Base-by-base conservation (phyloP, 2,797 vertebrate species). In the Adrianichthys oophorus region DNA sequence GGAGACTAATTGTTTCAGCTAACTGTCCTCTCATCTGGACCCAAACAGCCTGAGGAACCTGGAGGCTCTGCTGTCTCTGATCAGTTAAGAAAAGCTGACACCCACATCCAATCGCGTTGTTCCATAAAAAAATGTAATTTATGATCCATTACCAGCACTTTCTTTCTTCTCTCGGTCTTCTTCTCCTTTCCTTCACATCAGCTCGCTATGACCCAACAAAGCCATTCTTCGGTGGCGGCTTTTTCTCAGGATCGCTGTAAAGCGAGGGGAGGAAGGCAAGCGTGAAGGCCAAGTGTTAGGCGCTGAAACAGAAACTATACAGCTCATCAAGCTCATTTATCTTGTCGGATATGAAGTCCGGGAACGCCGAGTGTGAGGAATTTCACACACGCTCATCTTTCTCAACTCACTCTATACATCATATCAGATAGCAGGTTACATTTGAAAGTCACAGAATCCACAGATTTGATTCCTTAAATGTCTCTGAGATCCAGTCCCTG, bases 241-340 rank as follows among this genome's bases (percentile, higher is more conserved):
- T 75, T 75, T 87, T 90, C 80, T 87, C 80, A 69, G 73, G 74
- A 76, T 80, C 84, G 72, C 78, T 41, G 71, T 86, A 77, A 82
- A 83, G 74, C 29, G 50, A 70, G 65, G 65, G 62, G 68, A 62
- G 52, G 66, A 50, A 66, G 57, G 74, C 67, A 62, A 84, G 40
- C 84, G 79, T 85, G 83, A 89, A 87, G 69, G 69, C 83, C 80
- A 86, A 85, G 87, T 66, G 74, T 52, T 41, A 74, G 43, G 58
- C 79, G 47, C 60, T 26, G 66, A 76, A 74, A 74, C 73, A 76
- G 87, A 91, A 91, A 90, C 84, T 70, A 68, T 89, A 86, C 79
- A 88, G 83, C 84, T 89, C 83, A 84, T 87, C 87, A 87, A 85
- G 85, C 78, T 89, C 86, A 87, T 91, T 84, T 80, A 84, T 92